Evolutionary conservation across 2,797 vertebrate species (phyloP).

Genomic region (Rousettus madagascariensis): DNA sequence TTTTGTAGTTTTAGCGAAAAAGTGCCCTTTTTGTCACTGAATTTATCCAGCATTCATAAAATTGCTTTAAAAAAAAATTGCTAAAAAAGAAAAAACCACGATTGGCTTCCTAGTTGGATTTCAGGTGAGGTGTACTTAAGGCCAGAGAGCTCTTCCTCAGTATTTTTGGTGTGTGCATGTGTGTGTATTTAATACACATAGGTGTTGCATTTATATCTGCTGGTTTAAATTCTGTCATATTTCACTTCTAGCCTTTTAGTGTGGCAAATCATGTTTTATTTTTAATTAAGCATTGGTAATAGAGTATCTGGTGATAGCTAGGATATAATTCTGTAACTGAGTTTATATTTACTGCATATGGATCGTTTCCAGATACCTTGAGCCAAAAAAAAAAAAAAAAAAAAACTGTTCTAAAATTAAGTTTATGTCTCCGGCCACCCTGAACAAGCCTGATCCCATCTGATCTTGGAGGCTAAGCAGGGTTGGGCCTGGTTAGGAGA

Average conservation of each 20-base stretch:
- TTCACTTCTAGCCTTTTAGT: conserved; percentile 92
- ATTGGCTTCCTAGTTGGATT: conserved; percentile 82
- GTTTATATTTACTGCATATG: conserved; percentile 88
- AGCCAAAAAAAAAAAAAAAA: not conserved
- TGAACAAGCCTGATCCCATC: no score
- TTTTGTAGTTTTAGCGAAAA: conserved; percentile 92
- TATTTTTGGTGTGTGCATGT: conserved; percentile 83
- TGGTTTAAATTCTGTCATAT: conserved; percentile 90
- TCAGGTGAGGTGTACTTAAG: conserved; percentile 84
- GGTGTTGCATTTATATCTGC: conserved; percentile 89
- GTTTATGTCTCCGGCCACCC: no score
- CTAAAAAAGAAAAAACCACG: conserved; percentile 81
- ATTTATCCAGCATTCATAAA: conserved; percentile 88
- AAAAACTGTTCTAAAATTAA: not conserved
- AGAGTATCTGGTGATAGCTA: conserved; percentile 91
- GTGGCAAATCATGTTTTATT: conserved; percentile 92
- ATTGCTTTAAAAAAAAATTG: conserved; percentile 83
- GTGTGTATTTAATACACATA: conserved; percentile 80
- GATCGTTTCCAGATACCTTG: conserved; percentile 92
- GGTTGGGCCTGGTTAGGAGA: no score
- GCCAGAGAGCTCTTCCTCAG: conserved; percentile 85
- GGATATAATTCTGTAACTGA: conserved; percentile 92
- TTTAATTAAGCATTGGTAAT: conserved; percentile 89
- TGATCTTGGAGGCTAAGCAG: no score
- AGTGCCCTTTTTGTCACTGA: conserved; percentile 87